Conservation (phyloP, 2,888 invertebrate genomes). For the Ceraclea dissimilis region DNA sequence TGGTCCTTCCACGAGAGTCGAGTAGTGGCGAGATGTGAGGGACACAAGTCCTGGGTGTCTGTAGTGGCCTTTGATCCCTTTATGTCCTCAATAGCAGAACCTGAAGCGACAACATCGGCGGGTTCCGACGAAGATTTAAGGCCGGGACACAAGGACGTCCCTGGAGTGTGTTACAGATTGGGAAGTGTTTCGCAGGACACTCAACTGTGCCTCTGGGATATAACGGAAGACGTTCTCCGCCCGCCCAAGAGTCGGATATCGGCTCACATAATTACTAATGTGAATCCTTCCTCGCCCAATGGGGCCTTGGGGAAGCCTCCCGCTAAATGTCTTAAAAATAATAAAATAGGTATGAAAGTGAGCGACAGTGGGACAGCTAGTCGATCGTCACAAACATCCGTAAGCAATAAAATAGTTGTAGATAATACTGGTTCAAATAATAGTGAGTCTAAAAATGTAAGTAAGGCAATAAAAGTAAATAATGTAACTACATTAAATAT, state of each 20-base stretch:
- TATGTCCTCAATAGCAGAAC: slow-evolving; percentile 64
- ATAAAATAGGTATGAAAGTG: slow-evolving; percentile 40
- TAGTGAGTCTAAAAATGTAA: slow-evolving; percentile 11
- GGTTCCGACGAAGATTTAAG: slow-evolving; percentile 52
- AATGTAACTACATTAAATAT: slow-evolving; percentile 39
- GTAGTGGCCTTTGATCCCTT: slow-evolving; percentile 92
- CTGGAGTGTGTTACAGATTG: slow-evolving; percentile 68
- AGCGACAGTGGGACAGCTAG: slow-evolving; percentile 35
- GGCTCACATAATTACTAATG: slow-evolving; percentile 32
- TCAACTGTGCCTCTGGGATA: slow-evolving; percentile 95
- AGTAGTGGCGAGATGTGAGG: slow-evolving; percentile 95
- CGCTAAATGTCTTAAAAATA: slow-evolving; percentile 34
- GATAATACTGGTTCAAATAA: slow-evolving; percentile 17
- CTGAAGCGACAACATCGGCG: slow-evolving; percentile 45
- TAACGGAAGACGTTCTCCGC: slow-evolving; percentile 88
- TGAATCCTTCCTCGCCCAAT: slow-evolving; percentile 29
- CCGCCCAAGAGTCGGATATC: slow-evolving; percentile 55
- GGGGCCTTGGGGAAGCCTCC: slow-evolving; percentile 34
- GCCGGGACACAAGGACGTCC: slow-evolving; percentile 38
- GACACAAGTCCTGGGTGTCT: slow-evolving; percentile 97
- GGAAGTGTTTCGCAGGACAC: slow-evolving; percentile 98
- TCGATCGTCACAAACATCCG: slow-evolving; percentile 36
- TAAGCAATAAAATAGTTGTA: slow-evolving; percentile 18
- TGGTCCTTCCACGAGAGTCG: slow-evolving; percentile 90
- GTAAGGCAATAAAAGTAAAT: slow-evolving; percentile 33